Evolutionary conservation across 1,140 invertebrate species (phyloP).

Genomic region (Lepidotrigona ventralis): DNA sequence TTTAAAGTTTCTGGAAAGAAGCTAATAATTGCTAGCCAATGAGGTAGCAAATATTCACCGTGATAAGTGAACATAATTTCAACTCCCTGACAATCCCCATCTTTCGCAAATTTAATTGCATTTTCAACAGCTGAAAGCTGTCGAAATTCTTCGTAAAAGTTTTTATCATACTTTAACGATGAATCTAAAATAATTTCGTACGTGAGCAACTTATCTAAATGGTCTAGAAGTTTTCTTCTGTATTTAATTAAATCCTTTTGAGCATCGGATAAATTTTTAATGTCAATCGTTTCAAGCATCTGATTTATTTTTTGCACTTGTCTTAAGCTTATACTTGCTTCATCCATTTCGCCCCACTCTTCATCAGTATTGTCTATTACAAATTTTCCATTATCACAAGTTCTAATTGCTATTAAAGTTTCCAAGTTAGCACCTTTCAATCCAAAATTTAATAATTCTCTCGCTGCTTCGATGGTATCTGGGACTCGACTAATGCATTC

Average conservation of each 20-base stretch:
- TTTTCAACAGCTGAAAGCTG: constrained; percentile 81
- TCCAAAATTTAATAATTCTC: constrained; percentile 88
- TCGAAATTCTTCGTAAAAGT: constrained; percentile 83
- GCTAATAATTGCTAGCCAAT: constrained; percentile 86
- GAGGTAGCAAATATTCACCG: constrained; percentile 82
- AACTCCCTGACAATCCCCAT: constrained; percentile 83
- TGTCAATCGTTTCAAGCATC: constrained; percentile 69
- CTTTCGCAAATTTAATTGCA: constrained; percentile 81
- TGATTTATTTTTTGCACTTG: constrained; percentile 72
- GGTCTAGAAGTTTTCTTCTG: constrained; percentile 82
- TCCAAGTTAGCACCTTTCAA: constrained; percentile 85
- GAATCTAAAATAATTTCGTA: constrained; percentile 82
- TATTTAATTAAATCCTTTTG: constrained; percentile 83
- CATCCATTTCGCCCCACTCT: constrained; percentile 56
- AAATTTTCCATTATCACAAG: constrained; percentile 74
- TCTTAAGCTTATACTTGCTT: constrained; percentile 62
- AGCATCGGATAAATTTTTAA: constrained; percentile 78
- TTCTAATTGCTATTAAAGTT: constrained; percentile 81
- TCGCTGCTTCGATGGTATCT: constrained; percentile 86
- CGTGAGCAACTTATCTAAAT: constrained; percentile 84
- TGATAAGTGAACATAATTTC: constrained; percentile 87
- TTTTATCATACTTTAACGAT: constrained; percentile 78
- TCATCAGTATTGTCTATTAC: constrained; percentile 63
- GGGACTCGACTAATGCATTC: constrained; percentile 90
- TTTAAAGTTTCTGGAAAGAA: constrained; percentile 89